phyloP scores from a whole-genome alignment of 2,797 vertebrate species.

The Eleutherodactylus coqui region DNA sequence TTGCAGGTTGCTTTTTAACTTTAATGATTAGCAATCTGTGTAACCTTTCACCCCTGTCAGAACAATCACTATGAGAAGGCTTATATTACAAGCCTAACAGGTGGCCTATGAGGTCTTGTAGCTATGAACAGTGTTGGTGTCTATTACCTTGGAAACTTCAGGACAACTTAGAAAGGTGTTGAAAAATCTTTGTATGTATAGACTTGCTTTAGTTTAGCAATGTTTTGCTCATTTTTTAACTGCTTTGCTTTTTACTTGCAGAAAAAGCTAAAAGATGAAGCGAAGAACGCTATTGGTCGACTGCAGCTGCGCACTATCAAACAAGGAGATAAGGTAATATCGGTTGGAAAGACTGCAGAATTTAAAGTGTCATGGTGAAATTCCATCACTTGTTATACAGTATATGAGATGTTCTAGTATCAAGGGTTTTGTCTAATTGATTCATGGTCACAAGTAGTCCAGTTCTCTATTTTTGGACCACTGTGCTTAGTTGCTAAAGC shows the following conservation, averaged over 20 bases:
- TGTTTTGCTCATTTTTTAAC: neutral
- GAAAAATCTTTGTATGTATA: neutral
- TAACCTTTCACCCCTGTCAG: neutral
- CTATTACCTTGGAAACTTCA: neutral
- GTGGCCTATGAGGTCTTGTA: neutral
- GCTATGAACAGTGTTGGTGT: neutral
- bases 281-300: conserved; percentile 85
- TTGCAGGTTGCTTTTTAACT: neutral
- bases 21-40: neutral
- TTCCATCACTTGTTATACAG: neutral
- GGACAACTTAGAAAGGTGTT: neutral
- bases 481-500: neutral
- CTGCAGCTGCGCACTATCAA: conserved; percentile 86
- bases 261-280: conserved; percentile 82
- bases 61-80: neutral
- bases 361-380: neutral
- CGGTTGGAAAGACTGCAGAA: neutral
- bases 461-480: too few relatives aligned
- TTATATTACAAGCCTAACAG: neutral
- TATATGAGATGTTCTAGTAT: too few relatives aligned
- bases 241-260: conserved; percentile 69
- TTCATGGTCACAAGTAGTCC: too few relatives aligned
- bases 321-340: conserved; percentile 82
- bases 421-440: too few relatives aligned
- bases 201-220: neutral